Percentiles rank a stretch among this genome's conserved stretches.
These are phyloP conservation scores for Leptarthrus brevirostris DNA, from an alignment of 2,888 invertebrate species.

Conservation along the genomic window DNA sequence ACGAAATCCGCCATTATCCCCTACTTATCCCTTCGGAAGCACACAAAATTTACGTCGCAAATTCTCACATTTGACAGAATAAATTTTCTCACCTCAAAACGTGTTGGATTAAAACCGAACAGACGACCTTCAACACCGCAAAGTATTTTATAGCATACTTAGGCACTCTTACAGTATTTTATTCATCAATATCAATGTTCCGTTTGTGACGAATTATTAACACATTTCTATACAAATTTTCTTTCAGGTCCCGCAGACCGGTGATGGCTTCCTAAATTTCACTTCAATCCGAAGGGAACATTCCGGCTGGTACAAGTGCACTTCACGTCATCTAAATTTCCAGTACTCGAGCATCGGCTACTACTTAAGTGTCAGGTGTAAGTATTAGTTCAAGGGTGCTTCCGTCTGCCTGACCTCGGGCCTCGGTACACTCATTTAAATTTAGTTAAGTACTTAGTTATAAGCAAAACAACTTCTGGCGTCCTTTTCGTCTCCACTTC, in stretches of 20 bases:
- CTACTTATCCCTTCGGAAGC: conserved; percentile 5
- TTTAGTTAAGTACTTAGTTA: conserved; percentile 40
- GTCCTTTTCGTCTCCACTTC: too few relatives aligned
- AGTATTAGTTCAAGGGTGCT: conserved; percentile 67
- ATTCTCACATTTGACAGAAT: conserved; percentile 7
- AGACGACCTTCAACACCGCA: too few relatives aligned
- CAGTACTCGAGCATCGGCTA: conserved; percentile 92
- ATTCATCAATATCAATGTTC: too few relatives aligned
- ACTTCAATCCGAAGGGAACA: conserved; percentile 81
- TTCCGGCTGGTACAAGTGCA: conserved; percentile 94
- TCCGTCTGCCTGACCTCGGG: background rate
- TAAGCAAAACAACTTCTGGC: conserved; percentile 4
- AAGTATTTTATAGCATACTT: background rate
- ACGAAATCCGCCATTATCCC: conserved; percentile 28
- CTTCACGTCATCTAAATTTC: conserved; percentile 83
- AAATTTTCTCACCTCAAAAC: conserved; percentile 28
- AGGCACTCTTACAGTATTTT: too few relatives aligned
- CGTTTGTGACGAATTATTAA: conserved; percentile 43
- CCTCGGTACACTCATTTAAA: conserved; percentile 25
- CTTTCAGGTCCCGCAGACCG: conserved; percentile 74
- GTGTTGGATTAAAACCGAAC: background rate
- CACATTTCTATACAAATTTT: conserved; percentile 36
- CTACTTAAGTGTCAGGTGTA: conserved; percentile 88
- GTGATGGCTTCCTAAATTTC: conserved; percentile 87
- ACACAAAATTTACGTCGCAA: background rate